Conservation (phyloP, 2,888 invertebrate genomes). For the Pandemis corylana region DNA sequence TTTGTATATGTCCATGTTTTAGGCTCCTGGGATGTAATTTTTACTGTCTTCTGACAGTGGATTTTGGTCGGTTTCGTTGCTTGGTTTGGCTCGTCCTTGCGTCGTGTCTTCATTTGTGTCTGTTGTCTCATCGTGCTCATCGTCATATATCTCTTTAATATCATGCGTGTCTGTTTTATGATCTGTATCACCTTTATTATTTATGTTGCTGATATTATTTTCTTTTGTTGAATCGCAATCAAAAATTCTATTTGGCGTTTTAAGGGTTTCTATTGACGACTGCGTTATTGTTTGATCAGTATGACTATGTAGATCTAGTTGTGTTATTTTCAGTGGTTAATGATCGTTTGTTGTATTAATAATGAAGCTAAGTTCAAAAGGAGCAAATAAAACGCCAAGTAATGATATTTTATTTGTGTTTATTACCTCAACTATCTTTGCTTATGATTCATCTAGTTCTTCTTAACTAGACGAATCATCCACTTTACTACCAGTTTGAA, state of each 20-base stretch:
- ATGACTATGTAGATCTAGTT: no score
- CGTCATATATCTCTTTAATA: not conserved
- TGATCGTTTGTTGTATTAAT: no score
- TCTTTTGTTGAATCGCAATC: not conserved
- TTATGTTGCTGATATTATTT: not conserved
- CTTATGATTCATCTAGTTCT: not conserved
- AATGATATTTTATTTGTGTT: not conserved
- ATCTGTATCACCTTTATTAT: not conserved
- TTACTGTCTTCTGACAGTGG: not conserved
- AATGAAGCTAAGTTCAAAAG: not conserved
- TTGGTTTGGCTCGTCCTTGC: not conserved
- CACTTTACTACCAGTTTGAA: not conserved
- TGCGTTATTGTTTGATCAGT: not conserved
- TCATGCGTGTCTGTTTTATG: not conserved
- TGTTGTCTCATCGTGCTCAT: not conserved
- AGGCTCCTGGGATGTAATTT: not conserved
- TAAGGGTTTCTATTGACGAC: not conserved
- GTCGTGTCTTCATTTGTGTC: not conserved
- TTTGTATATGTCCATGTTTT: not conserved
- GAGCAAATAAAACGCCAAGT: not conserved
- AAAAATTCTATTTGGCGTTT: not conserved
- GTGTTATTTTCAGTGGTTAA: no score
- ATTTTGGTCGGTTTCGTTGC: not conserved
- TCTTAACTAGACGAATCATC: not conserved
- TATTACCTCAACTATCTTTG: not conserved